Evolutionary conservation across 2,113 vertebrate genomes (phyloP), one percentile per base, ranked within the genome.

Genomic region (Prinia subflava): DNA sequence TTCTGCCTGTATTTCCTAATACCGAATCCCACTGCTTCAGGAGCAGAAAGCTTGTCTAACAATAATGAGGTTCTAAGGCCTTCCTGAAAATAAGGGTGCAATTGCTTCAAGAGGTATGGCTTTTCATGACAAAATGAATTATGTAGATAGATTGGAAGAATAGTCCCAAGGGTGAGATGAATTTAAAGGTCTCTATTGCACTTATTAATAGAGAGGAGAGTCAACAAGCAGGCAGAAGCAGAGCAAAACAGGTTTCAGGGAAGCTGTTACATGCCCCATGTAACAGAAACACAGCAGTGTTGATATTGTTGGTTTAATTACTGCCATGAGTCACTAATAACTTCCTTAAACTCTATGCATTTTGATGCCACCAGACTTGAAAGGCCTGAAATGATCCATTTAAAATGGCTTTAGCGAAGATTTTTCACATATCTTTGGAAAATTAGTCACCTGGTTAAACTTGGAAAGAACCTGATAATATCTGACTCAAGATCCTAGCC

Each of bases 281-380:
- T n/a, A 83, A 64, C 8, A 83, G 44, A 87, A 94, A 79, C 5
- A 50, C 3, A 56, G 9, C 22, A 47, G 5, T n/a, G n/a, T 31
- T 85, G 23, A 30, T 24, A 52, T 12, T 3, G 0, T n/a, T 56
- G 3, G 2, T 71, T 63, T 55, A 68, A 49, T 39, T 71, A 64
- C 30, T 41, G 13, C 21, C 20, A 10, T 21, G 52, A 33, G 6
- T 42, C 39, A 24, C 18, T 39, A 70, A 42, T 13, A 85, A 53
- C 9, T 64, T 46, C 16, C 5, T 2, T 67, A 63, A 67, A 55
- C 42, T 67, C 21, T 35, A 24, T 0, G 0, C 4, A 13, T 76
- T 92, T 80, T 80, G 42, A 56, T 64, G 16, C 5, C 16, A 20
- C 0, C 22, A 56, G 27, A 30, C 10, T 56, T 63, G 10, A n/a